Base-by-base conservation (phyloP, 2,888 invertebrate genomes). In the Pseudoips prasinana region DNA sequence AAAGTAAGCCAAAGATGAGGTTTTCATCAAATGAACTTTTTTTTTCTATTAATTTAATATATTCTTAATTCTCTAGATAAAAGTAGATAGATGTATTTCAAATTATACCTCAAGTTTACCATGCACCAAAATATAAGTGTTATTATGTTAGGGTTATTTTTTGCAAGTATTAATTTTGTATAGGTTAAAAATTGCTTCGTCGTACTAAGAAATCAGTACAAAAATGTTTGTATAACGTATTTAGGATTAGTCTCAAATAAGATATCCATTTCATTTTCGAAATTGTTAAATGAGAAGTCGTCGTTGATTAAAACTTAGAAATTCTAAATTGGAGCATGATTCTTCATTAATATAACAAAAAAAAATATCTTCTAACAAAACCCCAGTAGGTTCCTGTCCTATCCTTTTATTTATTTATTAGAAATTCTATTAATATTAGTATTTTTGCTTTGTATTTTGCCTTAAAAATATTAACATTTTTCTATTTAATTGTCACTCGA, bases 31-130 rank as follows among this genome's bases (percentile, higher is more conserved):
- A 87, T 87, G 86, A 86, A 83, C 46, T 75, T 78, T 76, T 79
- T 69, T 70, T 68, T 73, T 71, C 67, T 65, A 62, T 54, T 64
- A 51, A 63, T 58, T 65, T 74, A 78, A 75, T 76, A 73, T 78
- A 77, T 76, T 73, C 63, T 63, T 72, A 64, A 61, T 53, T 52
- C 47, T 58, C 19, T 48, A 58, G 50, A 58, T 67, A 44, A 57
- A 44, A 39, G n/a, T n/a, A n/a, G 47, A 25, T 57, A 59, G 48
- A 32, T 48, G 51, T 29, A 52, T 60, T 61, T 66, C 64, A 67
- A 74, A 71, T 63, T 74, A 81, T 87, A 88, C 87, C 87, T 88
- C 87, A 87, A 76, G 86, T 79, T 88, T 87, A 87, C 87, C 86
- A 82, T 62, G 83, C 87, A 87, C 87, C 86, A 87, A 88, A 88